Base-by-base conservation (phyloP, 2,113 vertebrate species). In the Theristicus caerulescens region DNA sequence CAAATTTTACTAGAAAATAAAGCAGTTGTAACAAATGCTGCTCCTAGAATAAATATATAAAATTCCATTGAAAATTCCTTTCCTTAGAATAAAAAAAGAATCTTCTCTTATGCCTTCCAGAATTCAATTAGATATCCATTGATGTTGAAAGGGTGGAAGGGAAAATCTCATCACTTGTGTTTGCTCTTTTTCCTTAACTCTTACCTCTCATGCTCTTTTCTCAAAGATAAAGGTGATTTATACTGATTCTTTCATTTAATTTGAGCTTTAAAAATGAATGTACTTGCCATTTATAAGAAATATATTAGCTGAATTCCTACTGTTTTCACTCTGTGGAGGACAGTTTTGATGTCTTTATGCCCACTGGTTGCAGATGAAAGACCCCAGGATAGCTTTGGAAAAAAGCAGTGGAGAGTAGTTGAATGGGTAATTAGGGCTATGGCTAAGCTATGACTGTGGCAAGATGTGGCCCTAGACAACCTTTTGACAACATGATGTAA, bases 101-200 rank as follows among this genome's bases (percentile, higher is more conserved):
- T 16, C 55, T 71, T 95, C 73, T n/a, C 26, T 95, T 89, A 86
- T 89, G 64, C 59, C 65, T 88, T 89, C 47, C 46, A 92, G 83
- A 91, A 89, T 81, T 70, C 42, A 93, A 95, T 96, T 91, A 92
- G 94, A 95, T 94, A 95, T 95, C 94, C 77, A 94, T 74, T 72
- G 54, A 70, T 76, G n/a, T 76, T 91, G 83, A 89, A 88, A 93
- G 72, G 65, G 47, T 91, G 61, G 81, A 83, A 96, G 7, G 40
- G 46, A 90, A 86, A 95, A 91, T 79, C 57, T 91, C 47, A 54
- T 94, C 62, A 78, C 17, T 90, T 78, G 4, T 94, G 22, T 95
- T 95, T 95, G 82, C 44, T 69, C 31, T 94, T 94, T 90, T 96
- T 88, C 42, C 34, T 96, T 95, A 95, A 93, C 69, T 94, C 51